phyloP scores from a whole-genome alignment of 2,888 invertebrate species.

The Drosophila diplacantha region DNA sequence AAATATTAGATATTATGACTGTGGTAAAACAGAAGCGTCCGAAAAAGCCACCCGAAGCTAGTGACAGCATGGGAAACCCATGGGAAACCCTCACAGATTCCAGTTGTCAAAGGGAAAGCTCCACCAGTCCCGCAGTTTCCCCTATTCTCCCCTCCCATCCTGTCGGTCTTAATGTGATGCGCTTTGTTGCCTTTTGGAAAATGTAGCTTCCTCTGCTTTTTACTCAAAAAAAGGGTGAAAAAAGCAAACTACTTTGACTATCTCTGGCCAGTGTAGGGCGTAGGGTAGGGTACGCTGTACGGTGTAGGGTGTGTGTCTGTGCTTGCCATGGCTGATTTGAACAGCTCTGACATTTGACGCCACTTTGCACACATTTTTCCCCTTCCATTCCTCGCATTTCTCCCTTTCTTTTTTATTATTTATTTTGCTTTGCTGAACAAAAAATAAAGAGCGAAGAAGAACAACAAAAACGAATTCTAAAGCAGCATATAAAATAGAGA shows the following conservation, averaged over 20 bases:
- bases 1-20: constrained; percentile 20
- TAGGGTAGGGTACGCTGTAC: neutral
- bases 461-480: constrained; percentile 29
- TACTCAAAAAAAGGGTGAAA: neutral
- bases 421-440: constrained; percentile 26
- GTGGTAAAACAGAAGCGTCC: constrained; percentile 1
- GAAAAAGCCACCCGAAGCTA: constrained; percentile 4
- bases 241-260: constrained; percentile 35
- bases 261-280: constrained; percentile 9
- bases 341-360: constrained; percentile 69
- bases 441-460: constrained; percentile 9
- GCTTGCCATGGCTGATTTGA: constrained; percentile 58
- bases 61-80: constrained; percentile 6
- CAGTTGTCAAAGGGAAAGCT: constrained; percentile 24
- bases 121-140: neutral
- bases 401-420: constrained; percentile 18
- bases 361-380: constrained; percentile 53
- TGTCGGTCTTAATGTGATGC: constrained; percentile 58
- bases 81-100: constrained; percentile 10
- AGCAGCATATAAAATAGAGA: constrained; percentile 32
- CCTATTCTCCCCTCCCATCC: constrained; percentile 11
- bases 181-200: constrained; percentile 61
- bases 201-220: constrained; percentile 53
- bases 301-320: constrained; percentile 9
- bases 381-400: constrained; percentile 12